Conservation (phyloP, 2,888 invertebrate genomes). For the Colostygia pectinataria region DNA sequence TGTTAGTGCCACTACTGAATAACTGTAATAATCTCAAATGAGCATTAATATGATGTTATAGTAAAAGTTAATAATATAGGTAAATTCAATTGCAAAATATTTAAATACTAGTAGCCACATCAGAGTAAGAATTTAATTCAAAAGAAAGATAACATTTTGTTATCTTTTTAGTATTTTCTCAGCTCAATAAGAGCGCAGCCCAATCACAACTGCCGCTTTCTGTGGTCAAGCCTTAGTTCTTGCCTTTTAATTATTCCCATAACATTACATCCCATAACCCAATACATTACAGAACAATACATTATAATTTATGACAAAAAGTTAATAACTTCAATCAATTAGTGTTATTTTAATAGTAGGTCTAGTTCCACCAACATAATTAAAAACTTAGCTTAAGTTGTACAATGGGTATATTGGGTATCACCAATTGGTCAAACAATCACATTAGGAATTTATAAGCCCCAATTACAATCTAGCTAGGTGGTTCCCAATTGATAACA, state of each 20-base stretch:
- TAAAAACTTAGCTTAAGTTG: conserved; percentile 1
- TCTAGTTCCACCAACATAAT: conserved; percentile 13
- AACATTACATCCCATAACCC: too few species aligned
- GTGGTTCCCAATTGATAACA: too few species aligned
- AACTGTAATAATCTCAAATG: conserved; percentile 12
- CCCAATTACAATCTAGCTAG: too few species aligned
- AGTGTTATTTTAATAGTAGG: conserved; percentile 10
- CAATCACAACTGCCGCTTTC: too few species aligned
- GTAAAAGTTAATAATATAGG: conserved; percentile 19
- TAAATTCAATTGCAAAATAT: conserved; percentile 32
- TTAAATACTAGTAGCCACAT: conserved; percentile 4
- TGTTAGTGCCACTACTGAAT: conserved; percentile 15
- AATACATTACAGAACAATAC: conserved; percentile 2
- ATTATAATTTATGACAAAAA: conserved; percentile 4
- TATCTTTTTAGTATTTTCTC: too few species aligned
- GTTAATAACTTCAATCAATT: conserved; percentile 9
- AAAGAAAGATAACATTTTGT: too few species aligned
- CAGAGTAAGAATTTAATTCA: too few species aligned
- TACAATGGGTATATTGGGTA: neutral
- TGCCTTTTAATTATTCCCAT: too few species aligned
- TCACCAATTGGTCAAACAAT: too few species aligned
- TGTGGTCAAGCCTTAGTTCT: too few species aligned
- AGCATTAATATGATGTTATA: conserved; percentile 9
- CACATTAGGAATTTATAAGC: too few species aligned
- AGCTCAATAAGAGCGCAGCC: too few species aligned